Evolutionary conservation across 1,140 invertebrate genomes (phyloP).

Genomic region (Ridgeia piscesae): DNA sequence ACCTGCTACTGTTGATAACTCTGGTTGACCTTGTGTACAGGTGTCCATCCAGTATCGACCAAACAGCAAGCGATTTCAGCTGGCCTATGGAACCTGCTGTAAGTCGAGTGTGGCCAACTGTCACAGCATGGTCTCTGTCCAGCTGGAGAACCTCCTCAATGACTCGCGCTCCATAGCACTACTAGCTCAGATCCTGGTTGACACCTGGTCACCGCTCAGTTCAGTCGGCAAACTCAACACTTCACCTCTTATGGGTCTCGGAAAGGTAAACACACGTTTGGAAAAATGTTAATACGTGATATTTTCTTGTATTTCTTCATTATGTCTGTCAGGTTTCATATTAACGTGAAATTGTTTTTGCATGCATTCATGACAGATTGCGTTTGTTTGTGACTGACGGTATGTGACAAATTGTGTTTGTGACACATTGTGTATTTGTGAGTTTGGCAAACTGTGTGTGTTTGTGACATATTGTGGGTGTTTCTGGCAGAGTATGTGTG

Average conservation of each 20-base stretch:
- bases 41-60: constrained; percentile 70
- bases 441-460: neutral
- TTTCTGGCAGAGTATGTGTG: no score
- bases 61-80: constrained; percentile 70
- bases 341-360: no score
- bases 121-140: constrained; percentile 76
- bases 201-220: constrained; percentile 50
- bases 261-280: neutral
- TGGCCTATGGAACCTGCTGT: constrained; percentile 66
- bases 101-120: constrained; percentile 67
- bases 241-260: constrained; percentile 44
- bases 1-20: constrained; percentile 17
- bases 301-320: neutral
- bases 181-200: constrained; percentile 66
- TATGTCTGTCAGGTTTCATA: no score
- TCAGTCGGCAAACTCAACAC: constrained; percentile 50
- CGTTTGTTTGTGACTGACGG: no score
- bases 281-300: neutral
- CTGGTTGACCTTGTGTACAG: neutral
- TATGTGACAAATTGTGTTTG: no score
- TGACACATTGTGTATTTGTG: no score
- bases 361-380: no score
- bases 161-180: constrained; percentile 72
- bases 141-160: constrained; percentile 80
- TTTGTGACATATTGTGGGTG: neutral